A percentile compares a stretch with the other conserved stretches of the same genome.
Conservation (phyloP, 2,113 vertebrate species). For the Mesitornis unicolor region DNA sequence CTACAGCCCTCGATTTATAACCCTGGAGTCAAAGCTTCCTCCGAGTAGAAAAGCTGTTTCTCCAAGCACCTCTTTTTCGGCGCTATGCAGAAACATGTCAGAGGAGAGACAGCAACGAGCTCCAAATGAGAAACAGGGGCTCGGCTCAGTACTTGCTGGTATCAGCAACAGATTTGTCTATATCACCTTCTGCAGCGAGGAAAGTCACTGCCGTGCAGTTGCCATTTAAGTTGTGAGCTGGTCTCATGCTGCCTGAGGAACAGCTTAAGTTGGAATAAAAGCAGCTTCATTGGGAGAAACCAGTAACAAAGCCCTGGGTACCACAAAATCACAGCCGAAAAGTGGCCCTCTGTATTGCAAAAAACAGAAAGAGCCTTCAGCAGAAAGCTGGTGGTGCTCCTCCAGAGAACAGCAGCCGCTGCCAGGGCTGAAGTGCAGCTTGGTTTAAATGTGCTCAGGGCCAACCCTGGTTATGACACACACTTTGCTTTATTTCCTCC, state of each 20-base stretch:
- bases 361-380: background rate
- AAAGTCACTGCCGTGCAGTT: conserved; percentile 38
- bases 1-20: conserved; percentile 17
- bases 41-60: conserved; percentile 32
- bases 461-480: background rate
- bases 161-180: conserved; percentile 69
- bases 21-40: conserved; percentile 11
- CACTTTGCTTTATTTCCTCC: conserved; percentile 24
- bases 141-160: conserved; percentile 31
- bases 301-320: conserved; percentile 27
- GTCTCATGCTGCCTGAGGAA: conserved; percentile 9
- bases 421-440: background rate
- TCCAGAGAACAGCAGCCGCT: background rate
- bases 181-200: conserved; percentile 53
- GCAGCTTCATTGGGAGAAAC: conserved; percentile 33
- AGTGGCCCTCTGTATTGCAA: background rate
- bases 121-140: background rate
- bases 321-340: background rate
- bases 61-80: conserved; percentile 52
- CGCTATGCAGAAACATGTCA: conserved; percentile 60
- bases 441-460: background rate
- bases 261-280: conserved; percentile 34
- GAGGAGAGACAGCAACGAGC: conserved; percentile 40
- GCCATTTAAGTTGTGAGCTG: conserved; percentile 31
- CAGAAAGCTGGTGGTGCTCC: background rate